Conservation (phyloP, 2,797 vertebrate species). For the Odontamblyopus rebecca region DNA sequence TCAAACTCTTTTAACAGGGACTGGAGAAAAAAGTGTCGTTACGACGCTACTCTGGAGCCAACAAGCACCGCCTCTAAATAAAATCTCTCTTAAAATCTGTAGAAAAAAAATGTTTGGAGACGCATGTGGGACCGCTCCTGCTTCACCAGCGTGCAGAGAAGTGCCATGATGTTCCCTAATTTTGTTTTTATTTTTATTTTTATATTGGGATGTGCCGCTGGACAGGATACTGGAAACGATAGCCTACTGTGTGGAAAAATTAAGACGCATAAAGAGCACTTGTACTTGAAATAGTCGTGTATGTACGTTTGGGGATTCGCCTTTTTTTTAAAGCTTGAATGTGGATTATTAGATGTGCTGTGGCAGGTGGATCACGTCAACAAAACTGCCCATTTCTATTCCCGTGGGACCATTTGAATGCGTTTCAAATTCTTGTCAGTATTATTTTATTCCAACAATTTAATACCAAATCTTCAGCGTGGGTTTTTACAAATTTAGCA, state of each 20-base stretch:
- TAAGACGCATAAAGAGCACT: slow-evolving; percentile 53
- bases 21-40: slow-evolving; percentile 81
- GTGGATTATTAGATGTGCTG: slow-evolving; percentile 30
- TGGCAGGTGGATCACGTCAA: neutral
- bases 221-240: slow-evolving; percentile 27
- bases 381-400: no score
- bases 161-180: slow-evolving; percentile 65
- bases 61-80: slow-evolving; percentile 85
- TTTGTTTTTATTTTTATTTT: slow-evolving; percentile 62
- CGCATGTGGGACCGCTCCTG: slow-evolving; percentile 63
- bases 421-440: neutral
- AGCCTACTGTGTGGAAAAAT: slow-evolving; percentile 56
- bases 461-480: neutral
- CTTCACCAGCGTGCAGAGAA: slow-evolving; percentile 49
- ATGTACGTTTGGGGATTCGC: neutral
- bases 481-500: no score
- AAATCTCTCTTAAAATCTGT: slow-evolving; percentile 78
- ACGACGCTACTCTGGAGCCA: slow-evolving; percentile 80
- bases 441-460: neutral
- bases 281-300: slow-evolving; percentile 29
- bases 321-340: slow-evolving; percentile 15
- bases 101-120: slow-evolving; percentile 70
- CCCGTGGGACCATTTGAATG: neutral
- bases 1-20: slow-evolving; percentile 83
- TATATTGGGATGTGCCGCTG: slow-evolving; percentile 55